These are phyloP conservation scores for Lathronympha strigana DNA, from an alignment of 2,888 invertebrate species.

Conservation along the genomic window DNA sequence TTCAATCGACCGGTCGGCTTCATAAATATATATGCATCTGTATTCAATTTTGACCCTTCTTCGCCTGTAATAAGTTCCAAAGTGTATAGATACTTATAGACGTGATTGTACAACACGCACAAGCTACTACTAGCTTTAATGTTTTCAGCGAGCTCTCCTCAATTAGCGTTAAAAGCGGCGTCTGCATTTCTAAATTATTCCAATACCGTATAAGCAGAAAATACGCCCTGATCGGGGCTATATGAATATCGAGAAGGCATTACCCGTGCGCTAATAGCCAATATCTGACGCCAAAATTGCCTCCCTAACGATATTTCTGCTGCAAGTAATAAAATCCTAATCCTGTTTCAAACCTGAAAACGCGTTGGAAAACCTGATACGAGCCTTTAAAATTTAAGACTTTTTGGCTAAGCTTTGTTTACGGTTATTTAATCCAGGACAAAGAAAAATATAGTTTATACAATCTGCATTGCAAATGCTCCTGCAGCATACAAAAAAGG, in stretches of 20 bases:
- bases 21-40: too few relatives aligned
- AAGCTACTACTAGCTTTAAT: too few relatives aligned
- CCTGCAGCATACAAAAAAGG: too few relatives aligned
- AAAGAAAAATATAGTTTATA: too few relatives aligned
- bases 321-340: constrained; percentile 80
- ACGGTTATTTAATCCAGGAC: too few relatives aligned
- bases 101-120: too few relatives aligned
- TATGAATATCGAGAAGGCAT: constrained; percentile 77
- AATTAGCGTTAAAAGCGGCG: constrained; percentile 1
- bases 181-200: constrained; percentile 47
- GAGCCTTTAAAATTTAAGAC: constrained; percentile 40
- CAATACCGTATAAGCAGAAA: constrained; percentile 35
- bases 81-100: too few relatives aligned
- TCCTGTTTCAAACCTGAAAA: constrained; percentile 71
- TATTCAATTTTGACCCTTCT: too few relatives aligned
- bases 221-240: constrained; percentile 53
- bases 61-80: too few relatives aligned
- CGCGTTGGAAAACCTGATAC: constrained; percentile 62
- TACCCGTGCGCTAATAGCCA: constrained; percentile 79
- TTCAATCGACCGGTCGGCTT: too few relatives aligned
- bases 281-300: constrained; percentile 82
- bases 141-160: constrained; percentile 3
- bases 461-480: too few relatives aligned
- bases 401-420: background rate
- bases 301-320: constrained; percentile 81